Base-by-base conservation (phyloP, 2,113 vertebrate genomes). In the Dasypus novemcinctus region DNA sequence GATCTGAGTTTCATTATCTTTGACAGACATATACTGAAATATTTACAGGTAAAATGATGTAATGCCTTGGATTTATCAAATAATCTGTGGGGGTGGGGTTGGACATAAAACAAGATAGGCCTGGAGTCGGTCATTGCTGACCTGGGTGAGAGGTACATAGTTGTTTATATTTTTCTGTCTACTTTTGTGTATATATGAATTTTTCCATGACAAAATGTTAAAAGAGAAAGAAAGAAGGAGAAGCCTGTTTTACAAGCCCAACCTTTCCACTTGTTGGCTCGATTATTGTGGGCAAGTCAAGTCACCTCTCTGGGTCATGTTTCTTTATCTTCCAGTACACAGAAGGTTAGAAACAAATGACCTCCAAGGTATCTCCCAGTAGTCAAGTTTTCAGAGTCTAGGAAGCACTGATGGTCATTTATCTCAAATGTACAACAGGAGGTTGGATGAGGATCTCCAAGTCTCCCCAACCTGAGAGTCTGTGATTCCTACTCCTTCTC, bases 141-240 rank as follows among this genome's bases (percentile, higher is more conserved):
- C 43, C 4, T 3, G 6, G 7, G 38, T 21, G 68, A n/a, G n/a
- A 11, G 57, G 20, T 13, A 15, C 10, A 1, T 1, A 33, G 27
- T 52, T 87, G n/a, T 27, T 49, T 54, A 63, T 17, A 12, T 10
- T 57, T 31, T 68, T n/a, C 25, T 59, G 3, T 91, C 33, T 80
- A 14, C 31, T 90, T 95, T 81, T 90, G 14, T 63, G 68, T 74
- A 71, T 3, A 11, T 75, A 46, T 78, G 36, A 87, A 87, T 25
- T 74, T 88, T 92, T 88, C n/a, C 63, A 71, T 33, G 71, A 90
- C 29, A 46, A 27, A 84, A 84, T 74, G 1, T 61, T 74, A 88
- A 63, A 87, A 92, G 85, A 81, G 81, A 72, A 61, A 66, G 20
- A 36, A 49, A 27, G 49, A 66, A 84, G 64, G 75, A 57, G 57